Evolutionary conservation across 2,888 invertebrate species (phyloP), one percentile per base, ranked within the genome.

Genomic region (Entomobrya proxima): DNA sequence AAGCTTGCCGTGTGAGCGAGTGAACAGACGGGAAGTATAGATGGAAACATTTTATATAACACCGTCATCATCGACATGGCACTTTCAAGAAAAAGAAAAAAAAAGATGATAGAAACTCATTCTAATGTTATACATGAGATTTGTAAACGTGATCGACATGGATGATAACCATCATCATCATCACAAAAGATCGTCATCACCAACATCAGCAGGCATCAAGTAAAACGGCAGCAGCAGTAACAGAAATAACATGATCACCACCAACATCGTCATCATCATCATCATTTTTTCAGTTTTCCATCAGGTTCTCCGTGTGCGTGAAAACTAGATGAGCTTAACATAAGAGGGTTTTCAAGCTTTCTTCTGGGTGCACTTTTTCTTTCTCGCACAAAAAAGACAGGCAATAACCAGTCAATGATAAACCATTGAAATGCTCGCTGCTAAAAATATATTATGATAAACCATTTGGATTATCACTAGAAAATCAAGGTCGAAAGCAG

Each of bases 91-190:
- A 24, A 55, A n/a, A n/a, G 40, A 18, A 52, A 74, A 52, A 50
- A 47, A 79, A 74, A 82, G 78, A 88, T 85, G 86, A 85, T 85
- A 77, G 84, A 85, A 78, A 84, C 85, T 85, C 82, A 86, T 85
- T 86, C 85, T 88, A 88, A 88, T 88, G 87, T 88, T 88, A 88
- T 88, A 88, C 89, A 89, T 88, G 89, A 87, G 88, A 89, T 89
- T 89, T 89, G 87, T 84, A 88, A 87, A 89, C 89, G 89, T 89
- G 89, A 89, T 89, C 87, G 86, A 89, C 89, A 89, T 89, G 75
- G 85, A 86, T 88, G 88, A 87, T 88, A 87, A 83, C 85, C 88
- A 61, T 84, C 82, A 85, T 81, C 85, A 85, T 85, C 85, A 81
- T 85, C n/a, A n/a, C n/a, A n/a, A n/a, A n/a, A n/a, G 27, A 55